Evolutionary conservation across 2,888 invertebrate species (phyloP), one percentile per base, ranked within the genome.

Genomic region (Drosophila lacicola): DNA sequence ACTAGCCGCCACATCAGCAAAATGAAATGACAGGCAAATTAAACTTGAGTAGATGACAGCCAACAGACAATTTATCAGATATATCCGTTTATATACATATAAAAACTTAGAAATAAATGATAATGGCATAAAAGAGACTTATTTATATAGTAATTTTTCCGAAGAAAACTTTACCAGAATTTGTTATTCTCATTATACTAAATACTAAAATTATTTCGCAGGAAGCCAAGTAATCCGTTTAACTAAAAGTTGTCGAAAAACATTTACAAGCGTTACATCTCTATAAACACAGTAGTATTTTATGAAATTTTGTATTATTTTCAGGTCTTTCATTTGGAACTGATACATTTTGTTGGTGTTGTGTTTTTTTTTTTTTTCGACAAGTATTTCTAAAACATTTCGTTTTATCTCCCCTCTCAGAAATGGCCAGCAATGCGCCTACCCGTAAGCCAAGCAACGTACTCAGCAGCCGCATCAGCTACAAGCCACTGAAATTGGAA

Each of bases 51-150:
- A 66, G 74, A 71, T 82, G 88, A 70, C 85, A 75, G 74, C 67
- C 68, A 70, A 69, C 80, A 62, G 74, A 88, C 71, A 83, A 85
- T 80, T 82, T 88, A 85, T 88, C 86, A 69, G 80, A 80, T 86
- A 77, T 77, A 67, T 42, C 53, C 34, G 21, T 2, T 41, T 46
- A 14, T 14, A 45, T 63, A 37, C 34, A 36, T 42, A 57, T 42
- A 49, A 44, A 14, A 11, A 50, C 33, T 54, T 34, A 36, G 17
- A 58, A n/a, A 17, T 41, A 41, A 34, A 46, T 19, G 46, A 62
- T 55, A 62, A 50, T 17, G 47, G 17, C 29, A 71, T 54, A 33
- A 3, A 57, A 41, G 33, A 39, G n/a, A 14, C n/a, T 14, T 21
- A 21, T 21, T 21, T 4, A 1, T 4, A 1, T 4, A 21, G 21